phyloP scores from a whole-genome alignment of 2,888 invertebrate species.

The Liopterus haemorrhoidalis region DNA sequence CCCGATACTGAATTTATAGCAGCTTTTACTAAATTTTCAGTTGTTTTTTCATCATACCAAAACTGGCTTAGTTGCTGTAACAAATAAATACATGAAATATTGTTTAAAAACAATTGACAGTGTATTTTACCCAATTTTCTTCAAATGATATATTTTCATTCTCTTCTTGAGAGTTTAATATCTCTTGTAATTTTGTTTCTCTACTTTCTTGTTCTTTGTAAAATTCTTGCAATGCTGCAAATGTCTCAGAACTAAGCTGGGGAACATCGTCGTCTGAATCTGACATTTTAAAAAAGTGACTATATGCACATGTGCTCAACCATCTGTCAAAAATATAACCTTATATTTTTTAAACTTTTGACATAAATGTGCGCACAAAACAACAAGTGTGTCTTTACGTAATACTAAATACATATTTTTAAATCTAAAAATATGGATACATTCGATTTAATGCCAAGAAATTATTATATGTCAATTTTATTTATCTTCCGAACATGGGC shows the following conservation, averaged over 20 bases:
- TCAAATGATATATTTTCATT: slow-evolving; percentile 53
- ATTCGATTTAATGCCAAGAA: too few relatives aligned
- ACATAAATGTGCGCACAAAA: too few relatives aligned
- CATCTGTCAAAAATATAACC: too few relatives aligned
- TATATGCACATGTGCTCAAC: too few relatives aligned
- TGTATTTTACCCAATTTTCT: slow-evolving; percentile 84
- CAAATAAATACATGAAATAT: slow-evolving; percentile 18
- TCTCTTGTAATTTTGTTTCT: slow-evolving; percentile 49
- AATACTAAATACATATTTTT: too few relatives aligned
- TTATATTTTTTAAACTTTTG: too few relatives aligned
- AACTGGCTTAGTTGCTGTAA: slow-evolving; percentile 93
- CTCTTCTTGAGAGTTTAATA: slow-evolving; percentile 37
- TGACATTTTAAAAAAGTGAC: too few relatives aligned
- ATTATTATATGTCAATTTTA: too few relatives aligned
- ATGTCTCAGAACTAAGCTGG: slow-evolving; percentile 62
- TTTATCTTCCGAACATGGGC: too few relatives aligned
- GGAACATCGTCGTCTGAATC: slow-evolving; percentile 52
- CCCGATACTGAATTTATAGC: slow-evolving; percentile 52
- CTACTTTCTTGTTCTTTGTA: slow-evolving; percentile 62
- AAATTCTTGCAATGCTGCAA: slow-evolving; percentile 72
- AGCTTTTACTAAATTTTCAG: slow-evolving; percentile 62
- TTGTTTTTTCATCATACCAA: slow-evolving; percentile 87
- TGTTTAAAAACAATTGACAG: slow-evolving; percentile 12
- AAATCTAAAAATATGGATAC: too few relatives aligned
- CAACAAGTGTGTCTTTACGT: too few relatives aligned